Conservation (phyloP, 2,888 invertebrate species). For the Teleogryllus oceanicus region DNA sequence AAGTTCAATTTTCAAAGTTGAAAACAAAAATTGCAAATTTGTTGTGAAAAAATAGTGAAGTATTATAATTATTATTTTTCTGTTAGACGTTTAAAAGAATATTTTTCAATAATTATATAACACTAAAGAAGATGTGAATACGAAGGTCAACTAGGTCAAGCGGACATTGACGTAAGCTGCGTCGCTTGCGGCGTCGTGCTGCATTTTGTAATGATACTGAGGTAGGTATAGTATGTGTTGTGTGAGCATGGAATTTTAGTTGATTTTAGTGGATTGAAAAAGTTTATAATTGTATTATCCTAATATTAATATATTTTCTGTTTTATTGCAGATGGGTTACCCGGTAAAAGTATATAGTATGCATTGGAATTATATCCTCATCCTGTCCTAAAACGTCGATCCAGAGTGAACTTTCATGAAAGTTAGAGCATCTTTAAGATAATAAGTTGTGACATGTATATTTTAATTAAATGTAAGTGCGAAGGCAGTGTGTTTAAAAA, state of each 20-base stretch:
- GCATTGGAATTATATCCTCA: neutral
- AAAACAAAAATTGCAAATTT: too few relatives aligned
- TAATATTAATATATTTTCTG: neutral
- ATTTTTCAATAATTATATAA: too few relatives aligned
- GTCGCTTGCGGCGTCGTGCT: neutral
- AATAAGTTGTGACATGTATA: neutral
- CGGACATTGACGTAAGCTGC: neutral
- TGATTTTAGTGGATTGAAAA: neutral
- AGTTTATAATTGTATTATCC: too few relatives aligned
- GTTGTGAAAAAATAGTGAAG: too few relatives aligned
- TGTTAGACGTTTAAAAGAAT: too few relatives aligned
- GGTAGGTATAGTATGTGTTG: neutral
- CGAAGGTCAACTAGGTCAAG: slow-evolving; percentile 1
- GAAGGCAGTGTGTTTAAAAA: neutral
- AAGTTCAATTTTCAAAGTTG: too few relatives aligned
- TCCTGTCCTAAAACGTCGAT: neutral
- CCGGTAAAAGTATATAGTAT: neutral
- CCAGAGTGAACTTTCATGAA: neutral
- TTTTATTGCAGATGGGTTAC: neutral
- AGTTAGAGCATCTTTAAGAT: neutral
- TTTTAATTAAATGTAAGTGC: slow-evolving; percentile 1
- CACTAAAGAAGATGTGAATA: neutral
- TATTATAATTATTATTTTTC: too few relatives aligned
- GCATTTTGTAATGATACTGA: neutral
- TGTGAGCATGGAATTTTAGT: neutral